phyloP scores from a whole-genome alignment of 2,888 invertebrate species.

The Spodoptera exigua region DNA sequence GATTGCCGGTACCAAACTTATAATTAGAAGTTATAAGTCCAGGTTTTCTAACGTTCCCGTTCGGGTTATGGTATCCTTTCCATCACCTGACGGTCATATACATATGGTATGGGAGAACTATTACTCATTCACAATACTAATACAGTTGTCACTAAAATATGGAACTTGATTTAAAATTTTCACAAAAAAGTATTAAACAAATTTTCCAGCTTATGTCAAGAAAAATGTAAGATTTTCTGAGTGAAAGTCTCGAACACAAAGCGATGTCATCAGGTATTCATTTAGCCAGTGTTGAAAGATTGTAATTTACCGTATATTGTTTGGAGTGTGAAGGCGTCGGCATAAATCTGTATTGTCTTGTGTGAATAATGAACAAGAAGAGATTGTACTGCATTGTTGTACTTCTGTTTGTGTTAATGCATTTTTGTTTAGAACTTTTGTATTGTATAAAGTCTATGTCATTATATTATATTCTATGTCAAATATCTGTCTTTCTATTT shows the following conservation, averaged over 20 bases:
- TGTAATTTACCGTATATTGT: slow-evolving; percentile 42
- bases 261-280: slow-evolving; percentile 31
- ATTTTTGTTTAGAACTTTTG: too few species aligned
- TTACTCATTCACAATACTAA: background rate
- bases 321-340: slow-evolving; percentile 30
- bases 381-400: slow-evolving; percentile 9
- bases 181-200: background rate
- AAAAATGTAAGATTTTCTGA: slow-evolving; percentile 6
- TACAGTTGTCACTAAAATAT: slow-evolving; percentile 3
- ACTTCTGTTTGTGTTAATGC: too few species aligned
- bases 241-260: slow-evolving; percentile 23
- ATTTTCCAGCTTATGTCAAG: background rate
- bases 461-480: slow-evolving; percentile 2
- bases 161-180: background rate
- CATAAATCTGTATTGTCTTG: slow-evolving; percentile 22
- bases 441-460: too few species aligned
- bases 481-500: slow-evolving; percentile 15
- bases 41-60: too few species aligned
- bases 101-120: too few species aligned
- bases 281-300: slow-evolving; percentile 21
- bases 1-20: too few species aligned
- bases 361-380: slow-evolving; percentile 23
- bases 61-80: too few species aligned
- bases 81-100: too few species aligned
- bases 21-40: too few species aligned